Evolutionary conservation across 2,797 vertebrate genomes (phyloP).

Genomic region (Hozukius guyotensis): DNA sequence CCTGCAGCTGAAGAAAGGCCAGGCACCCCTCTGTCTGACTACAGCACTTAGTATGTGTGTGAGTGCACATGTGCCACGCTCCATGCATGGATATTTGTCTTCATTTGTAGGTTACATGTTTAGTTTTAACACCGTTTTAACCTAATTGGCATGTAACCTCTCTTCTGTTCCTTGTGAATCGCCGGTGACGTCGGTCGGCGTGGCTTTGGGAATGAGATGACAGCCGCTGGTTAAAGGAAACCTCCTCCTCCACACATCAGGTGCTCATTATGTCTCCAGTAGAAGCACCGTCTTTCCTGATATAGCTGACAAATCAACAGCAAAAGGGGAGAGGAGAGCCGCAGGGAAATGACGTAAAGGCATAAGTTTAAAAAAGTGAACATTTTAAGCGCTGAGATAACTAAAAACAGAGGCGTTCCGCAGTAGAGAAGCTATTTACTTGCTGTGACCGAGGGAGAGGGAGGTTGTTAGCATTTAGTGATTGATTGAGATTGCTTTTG

Average conservation of each 20-base stretch:
- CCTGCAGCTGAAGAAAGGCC: conserved; percentile 60
- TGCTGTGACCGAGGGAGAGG: background rate
- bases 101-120: conserved; percentile 30
- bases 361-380: background rate
- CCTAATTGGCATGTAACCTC: conserved; percentile 52
- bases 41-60: conserved; percentile 25
- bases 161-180: conserved; percentile 25
- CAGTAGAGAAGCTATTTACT: conserved; percentile 17
- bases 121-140: background rate
- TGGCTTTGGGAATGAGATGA: conserved; percentile 25
- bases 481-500: conserved; percentile 37
- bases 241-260: conserved; percentile 3
- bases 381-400: background rate
- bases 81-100: conserved; percentile 43
- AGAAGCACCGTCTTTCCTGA: background rate
- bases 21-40: conserved; percentile 37
- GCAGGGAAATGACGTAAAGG: background rate
- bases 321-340: background rate
- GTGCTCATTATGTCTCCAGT: conserved; percentile 32
- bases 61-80: conserved; percentile 21
- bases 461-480: conserved; percentile 26
- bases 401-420: background rate
- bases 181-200: background rate
- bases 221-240: conserved; percentile 35
- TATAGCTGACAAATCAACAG: conserved; percentile 31